Conservation (phyloP, 2,113 vertebrate species). For the Urocolius indicus region DNA sequence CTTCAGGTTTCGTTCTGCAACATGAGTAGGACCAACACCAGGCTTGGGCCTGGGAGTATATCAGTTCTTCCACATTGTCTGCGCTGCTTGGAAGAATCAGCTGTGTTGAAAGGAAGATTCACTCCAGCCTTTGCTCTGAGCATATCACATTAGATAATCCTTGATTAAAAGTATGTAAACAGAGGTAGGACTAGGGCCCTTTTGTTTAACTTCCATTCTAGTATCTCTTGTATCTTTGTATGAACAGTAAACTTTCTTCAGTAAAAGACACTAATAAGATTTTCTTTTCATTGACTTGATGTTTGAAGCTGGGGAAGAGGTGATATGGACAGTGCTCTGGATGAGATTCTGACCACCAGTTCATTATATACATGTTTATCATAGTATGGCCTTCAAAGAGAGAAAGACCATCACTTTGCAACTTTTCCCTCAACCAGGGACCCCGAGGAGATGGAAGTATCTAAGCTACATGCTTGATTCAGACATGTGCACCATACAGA, state of each 20-base stretch:
- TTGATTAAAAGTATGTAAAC: background rate
- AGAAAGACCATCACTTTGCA: fast-evolving
- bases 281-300: background rate
- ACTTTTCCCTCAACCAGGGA: background rate
- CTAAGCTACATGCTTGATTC: background rate
- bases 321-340: background rate
- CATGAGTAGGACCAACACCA: fast-evolving
- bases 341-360: background rate
- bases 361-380: background rate
- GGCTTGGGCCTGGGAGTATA: fast-evolving
- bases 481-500: background rate
- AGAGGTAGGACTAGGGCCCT: background rate
- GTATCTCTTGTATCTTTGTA: background rate
- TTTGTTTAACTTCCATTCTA: background rate
- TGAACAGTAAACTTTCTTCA: background rate
- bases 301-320: background rate
- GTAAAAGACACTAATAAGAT: background rate
- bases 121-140: background rate
- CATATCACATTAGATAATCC: background rate
- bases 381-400: background rate
- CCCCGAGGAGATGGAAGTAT: background rate
- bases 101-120: background rate
- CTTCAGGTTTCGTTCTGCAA: background rate
- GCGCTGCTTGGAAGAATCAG: background rate
- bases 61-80: background rate